Percentiles rank a stretch among this genome's conserved stretches.
These are phyloP conservation scores for Altica lythri DNA, from an alignment of 2,888 invertebrate species.

Conservation along the genomic window DNA sequence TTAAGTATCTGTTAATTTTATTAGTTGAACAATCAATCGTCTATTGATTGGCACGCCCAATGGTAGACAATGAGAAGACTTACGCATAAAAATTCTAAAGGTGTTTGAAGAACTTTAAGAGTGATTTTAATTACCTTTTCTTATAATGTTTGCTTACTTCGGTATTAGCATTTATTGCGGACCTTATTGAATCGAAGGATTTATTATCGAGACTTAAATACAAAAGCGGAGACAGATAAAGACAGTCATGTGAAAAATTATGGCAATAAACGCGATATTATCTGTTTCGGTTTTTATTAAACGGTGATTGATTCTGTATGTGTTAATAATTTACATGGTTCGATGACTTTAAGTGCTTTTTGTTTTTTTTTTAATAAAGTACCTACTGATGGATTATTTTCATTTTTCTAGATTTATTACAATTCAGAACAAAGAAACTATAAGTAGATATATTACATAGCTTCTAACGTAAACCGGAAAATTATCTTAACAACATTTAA, in stretches of 20 bases:
- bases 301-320: conserved; percentile 26
- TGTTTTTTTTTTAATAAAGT: too few relatives aligned
- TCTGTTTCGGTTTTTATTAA: conserved; percentile 19
- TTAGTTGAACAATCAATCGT: too few relatives aligned
- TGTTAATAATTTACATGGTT: conserved; percentile 20
- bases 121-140: conserved; percentile 3
- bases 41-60: too few relatives aligned
- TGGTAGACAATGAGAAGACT: too few relatives aligned
- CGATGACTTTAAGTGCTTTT: conserved; percentile 12
- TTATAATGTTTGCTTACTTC: conserved; percentile 4
- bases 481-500: too few relatives aligned
- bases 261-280: conserved; percentile 23
- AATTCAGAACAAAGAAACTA: conserved; percentile 3
- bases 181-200: conserved; percentile 2
- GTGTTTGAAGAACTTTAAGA: not conserved
- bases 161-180: conserved; percentile 1
- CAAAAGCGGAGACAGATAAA: conserved; percentile 26
- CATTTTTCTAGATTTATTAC: too few relatives aligned
- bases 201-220: conserved; percentile 8
- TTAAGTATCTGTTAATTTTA: too few relatives aligned
- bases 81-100: conserved; percentile 1
- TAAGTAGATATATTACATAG: too few relatives aligned
- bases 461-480: too few relatives aligned
- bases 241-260: conserved; percentile 30
- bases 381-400: conserved; percentile 9